Evolutionary conservation across 2,113 vertebrate genomes (phyloP).

Genomic region (Aegotheles bennettii): DNA sequence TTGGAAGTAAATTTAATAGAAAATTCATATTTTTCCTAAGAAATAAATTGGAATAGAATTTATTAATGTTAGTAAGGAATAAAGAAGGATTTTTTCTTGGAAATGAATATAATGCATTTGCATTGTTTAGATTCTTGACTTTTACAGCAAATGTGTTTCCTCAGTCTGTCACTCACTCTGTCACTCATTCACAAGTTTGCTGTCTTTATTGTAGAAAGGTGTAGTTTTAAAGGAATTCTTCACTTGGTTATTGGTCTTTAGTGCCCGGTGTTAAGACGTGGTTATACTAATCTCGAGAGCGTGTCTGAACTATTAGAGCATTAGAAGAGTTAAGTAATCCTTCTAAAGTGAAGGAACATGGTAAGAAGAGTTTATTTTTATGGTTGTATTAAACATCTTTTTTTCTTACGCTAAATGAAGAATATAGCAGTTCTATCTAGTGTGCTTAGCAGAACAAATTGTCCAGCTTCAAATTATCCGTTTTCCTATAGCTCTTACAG

Average conservation of each 20-base stretch:
- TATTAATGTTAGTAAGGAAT: background rate
- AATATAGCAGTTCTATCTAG: background rate
- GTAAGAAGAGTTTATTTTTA: background rate
- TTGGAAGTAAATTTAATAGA: background rate
- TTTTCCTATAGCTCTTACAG: background rate
- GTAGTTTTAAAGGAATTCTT: background rate
- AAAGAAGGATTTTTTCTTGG: background rate
- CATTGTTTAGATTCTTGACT: background rate
- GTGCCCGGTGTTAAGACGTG: background rate
- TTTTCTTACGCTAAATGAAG: background rate
- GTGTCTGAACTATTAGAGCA: background rate
- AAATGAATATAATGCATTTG: background rate
- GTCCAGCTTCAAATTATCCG: background rate
- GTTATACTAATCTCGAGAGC: background rate
- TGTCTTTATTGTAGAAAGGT: background rate
- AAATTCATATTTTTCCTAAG: fast-evolving
- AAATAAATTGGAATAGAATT: background rate
- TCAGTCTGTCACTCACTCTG: background rate
- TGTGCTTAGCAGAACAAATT: background rate
- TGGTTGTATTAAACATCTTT: background rate
- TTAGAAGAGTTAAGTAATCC: background rate
- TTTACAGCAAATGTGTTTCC: background rate
- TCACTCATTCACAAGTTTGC: background rate
- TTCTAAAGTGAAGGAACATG: background rate
- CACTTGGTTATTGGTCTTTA: background rate